Base-by-base conservation (phyloP, 2,888 invertebrate species). In the Tenthredo livida region DNA sequence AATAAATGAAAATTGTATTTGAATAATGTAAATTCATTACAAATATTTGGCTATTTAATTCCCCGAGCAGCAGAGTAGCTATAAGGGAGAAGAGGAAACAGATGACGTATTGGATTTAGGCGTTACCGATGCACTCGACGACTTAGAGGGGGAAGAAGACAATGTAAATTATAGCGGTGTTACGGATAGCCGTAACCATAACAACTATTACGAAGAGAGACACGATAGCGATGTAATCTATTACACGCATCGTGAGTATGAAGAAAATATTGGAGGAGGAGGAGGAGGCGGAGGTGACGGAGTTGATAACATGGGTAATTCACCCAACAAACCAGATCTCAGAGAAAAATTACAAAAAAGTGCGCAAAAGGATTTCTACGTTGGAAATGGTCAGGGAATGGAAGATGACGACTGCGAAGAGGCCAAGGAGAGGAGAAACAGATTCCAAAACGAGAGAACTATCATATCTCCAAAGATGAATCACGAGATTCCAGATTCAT, bases 71-170 rank as follows among this genome's bases (percentile, higher is more conserved):
- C 91, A 92, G 90, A 92, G 90, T 92, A 92, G 91, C 92, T 91
- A 91, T 92, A 93, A 93, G 91, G 93, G 91, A 91, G 93, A 93
- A 91, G 93, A 93, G 91, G 93, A 93, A 89, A 93, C 92, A 89
- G 93, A 93, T 87, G 93, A 93, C 90, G 92, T 93, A 83, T 91
- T 93, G 92, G 93, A 93, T 89, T 91, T 93, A 90, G 93, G 93
- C 89, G 93, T 93, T 73, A 93, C 93, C 87, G 93, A 93, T 88
- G 92, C 92, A 85, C 92, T 93, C 87, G 93, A 93, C 89, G 92
- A 91, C 89, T 92, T 93, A 91, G 93, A 93, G 87, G 92, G 89
- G 54, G 93, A 93, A 87, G 93, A 93, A 89, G 93, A 93, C 88
- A 93, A 92, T 90, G 87, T 92, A 88, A 91, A 92, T 80, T 91